Percentiles rank a stretch among this genome's conserved stretches.
Evolutionary conservation across 30 jellyfish, hydroid and myxozoan genomes (phyloP).

Genomic region (Rhopilema esculentum): DNA sequence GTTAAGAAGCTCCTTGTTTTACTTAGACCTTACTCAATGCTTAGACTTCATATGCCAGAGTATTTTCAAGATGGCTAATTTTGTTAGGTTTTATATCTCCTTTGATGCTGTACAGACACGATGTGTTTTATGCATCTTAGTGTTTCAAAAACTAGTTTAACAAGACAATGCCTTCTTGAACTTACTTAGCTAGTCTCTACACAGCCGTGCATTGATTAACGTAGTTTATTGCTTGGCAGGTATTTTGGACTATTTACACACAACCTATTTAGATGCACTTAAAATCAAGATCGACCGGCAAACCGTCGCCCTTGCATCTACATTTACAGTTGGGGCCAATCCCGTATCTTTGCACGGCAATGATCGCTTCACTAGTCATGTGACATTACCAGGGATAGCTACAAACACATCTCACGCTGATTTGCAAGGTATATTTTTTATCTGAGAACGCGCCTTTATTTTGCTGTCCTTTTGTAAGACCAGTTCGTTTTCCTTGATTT

Average conservation of each 20-base stretch:
- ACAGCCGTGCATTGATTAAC: too few relatives aligned
- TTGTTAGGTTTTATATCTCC: too few relatives aligned
- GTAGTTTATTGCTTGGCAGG: too few relatives aligned
- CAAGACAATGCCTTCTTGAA: too few relatives aligned
- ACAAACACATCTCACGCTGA: slow-evolving; percentile 34
- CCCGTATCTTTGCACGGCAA: slow-evolving; percentile 52
- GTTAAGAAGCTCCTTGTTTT: too few relatives aligned
- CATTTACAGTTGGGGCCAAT: slow-evolving; percentile 51
- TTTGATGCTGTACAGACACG: too few relatives aligned
- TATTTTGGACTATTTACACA: slow-evolving; percentile 65
- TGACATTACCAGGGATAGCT: slow-evolving; percentile 30
- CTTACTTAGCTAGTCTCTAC: too few relatives aligned
- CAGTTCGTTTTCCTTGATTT: neutral
- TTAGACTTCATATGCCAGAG: too few relatives aligned
- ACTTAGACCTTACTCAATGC: too few relatives aligned
- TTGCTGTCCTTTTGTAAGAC: neutral
- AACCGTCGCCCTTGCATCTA: slow-evolving; percentile 71
- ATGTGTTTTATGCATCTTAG: too few relatives aligned
- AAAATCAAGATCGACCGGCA: slow-evolving; percentile 74
- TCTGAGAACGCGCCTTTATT: neutral
- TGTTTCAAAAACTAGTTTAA: too few relatives aligned
- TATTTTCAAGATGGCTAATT: too few relatives aligned
- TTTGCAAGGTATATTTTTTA: slow-evolving; percentile 16
- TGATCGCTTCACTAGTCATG: slow-evolving; percentile 39
- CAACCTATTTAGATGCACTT: slow-evolving; percentile 73